A percentile compares a stretch with the other conserved stretches of the same genome.
Conservation (phyloP, 2,113 vertebrate genomes). For the Choloepus hoffmanni region DNA sequence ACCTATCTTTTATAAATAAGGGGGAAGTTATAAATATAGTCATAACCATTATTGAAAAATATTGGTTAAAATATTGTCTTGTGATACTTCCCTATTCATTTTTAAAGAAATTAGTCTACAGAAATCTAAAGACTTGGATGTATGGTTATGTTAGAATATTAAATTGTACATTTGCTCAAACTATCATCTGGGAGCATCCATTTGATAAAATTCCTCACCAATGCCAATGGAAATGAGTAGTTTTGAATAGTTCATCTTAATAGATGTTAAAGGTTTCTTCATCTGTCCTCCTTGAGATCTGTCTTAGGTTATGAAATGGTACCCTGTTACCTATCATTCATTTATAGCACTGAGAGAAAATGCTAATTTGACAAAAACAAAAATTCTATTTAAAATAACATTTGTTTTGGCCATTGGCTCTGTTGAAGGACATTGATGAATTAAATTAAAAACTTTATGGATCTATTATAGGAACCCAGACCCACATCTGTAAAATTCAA, state of each 20-base stretch:
- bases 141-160: neutral
- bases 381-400: neutral
- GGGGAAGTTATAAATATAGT: conserved; percentile 3
- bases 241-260: neutral
- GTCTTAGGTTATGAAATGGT: neutral
- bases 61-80: neutral
- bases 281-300: fast-evolving
- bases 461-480: neutral
- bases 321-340: too few relatives aligned
- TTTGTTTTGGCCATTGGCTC: neutral
- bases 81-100: neutral
- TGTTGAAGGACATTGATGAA: neutral
- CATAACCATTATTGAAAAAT: neutral
- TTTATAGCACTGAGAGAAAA: neutral
- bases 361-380: neutral
- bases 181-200: neutral
- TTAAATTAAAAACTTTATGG: neutral
- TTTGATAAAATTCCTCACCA: neutral
- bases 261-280: neutral
- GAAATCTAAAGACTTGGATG: neutral
- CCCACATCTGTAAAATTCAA: neutral
- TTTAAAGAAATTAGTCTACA: neutral
- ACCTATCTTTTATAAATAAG: neutral
- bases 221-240: neutral
- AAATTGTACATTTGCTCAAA: neutral